These are phyloP conservation scores for Gymnarchus niloticus DNA, from an alignment of 2,113 vertebrate species.

Conservation along the genomic window DNA sequence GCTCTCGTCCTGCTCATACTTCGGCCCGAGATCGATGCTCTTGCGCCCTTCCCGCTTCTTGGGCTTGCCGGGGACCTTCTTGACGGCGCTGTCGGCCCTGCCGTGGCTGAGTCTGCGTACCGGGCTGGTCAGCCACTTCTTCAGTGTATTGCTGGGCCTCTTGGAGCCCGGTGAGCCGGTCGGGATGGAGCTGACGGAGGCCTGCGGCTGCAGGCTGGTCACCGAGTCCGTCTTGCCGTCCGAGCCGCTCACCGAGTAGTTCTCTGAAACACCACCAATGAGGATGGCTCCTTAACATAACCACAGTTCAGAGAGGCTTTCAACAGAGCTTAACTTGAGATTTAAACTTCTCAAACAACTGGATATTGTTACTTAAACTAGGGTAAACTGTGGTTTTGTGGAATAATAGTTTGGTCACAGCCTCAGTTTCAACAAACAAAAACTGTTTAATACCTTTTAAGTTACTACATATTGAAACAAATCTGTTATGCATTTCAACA, in stretches of 20 bases:
- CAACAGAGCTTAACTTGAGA: not conserved
- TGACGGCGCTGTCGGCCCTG: slow-evolving; percentile 82
- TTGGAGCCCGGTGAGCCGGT: slow-evolving; percentile 85
- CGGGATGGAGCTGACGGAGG: slow-evolving; percentile 76
- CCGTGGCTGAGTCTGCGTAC: slow-evolving; percentile 91
- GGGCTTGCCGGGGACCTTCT: slow-evolving; percentile 75
- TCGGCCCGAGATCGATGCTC: slow-evolving; percentile 73
- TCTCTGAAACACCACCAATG: slow-evolving; percentile 51
- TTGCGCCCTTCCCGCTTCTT: slow-evolving; percentile 81
- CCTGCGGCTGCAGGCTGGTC: slow-evolving; percentile 73
- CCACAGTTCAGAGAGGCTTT: not conserved
- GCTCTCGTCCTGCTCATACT: slow-evolving; percentile 71
- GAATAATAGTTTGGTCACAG: too few species aligned
- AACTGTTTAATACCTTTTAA: too few species aligned
- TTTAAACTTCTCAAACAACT: too few species aligned
- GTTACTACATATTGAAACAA: too few species aligned
- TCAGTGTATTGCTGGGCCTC: slow-evolving; percentile 88
- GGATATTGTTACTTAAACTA: too few species aligned
- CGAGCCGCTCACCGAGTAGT: slow-evolving; percentile 62
- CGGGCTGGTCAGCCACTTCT: slow-evolving; percentile 94
- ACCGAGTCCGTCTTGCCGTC: slow-evolving; percentile 78
- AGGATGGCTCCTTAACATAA: not conserved
- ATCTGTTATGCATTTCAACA: too few species aligned
- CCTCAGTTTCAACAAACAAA: too few species aligned
- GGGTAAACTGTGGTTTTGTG: too few species aligned